Evolutionary conservation across 1,140 invertebrate species (phyloP).

Genomic region (fruit fly (Drosophila melanogaster)): DNA sequence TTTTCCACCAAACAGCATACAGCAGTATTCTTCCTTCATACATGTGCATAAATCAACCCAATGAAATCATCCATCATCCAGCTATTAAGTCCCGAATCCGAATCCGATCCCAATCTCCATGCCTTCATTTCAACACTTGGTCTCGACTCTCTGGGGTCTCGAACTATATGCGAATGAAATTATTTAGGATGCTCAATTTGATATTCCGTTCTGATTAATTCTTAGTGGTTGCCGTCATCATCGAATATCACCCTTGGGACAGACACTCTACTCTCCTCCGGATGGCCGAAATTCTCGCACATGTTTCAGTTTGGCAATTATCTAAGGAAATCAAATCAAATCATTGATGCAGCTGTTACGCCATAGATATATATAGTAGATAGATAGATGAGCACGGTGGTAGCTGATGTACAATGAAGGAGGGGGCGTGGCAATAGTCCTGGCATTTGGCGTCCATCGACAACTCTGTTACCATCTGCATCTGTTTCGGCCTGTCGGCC

Average conservation of each 20-base stretch:
- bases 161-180: slow-evolving; percentile 31
- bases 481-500: slow-evolving; percentile 33
- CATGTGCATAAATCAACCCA: slow-evolving; percentile 1
- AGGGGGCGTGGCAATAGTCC: slow-evolving; percentile 45
- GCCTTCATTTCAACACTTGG: slow-evolving; percentile 42
- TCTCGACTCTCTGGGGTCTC: slow-evolving; percentile 29
- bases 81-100: slow-evolving; percentile 20
- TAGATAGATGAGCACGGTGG: slow-evolving; percentile 8
- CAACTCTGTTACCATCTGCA: slow-evolving; percentile 40
- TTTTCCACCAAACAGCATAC: too few species aligned
- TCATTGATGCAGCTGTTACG: slow-evolving; percentile 58
- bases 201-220: slow-evolving; percentile 51
- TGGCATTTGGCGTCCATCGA: slow-evolving; percentile 9
- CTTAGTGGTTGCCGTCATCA: slow-evolving; percentile 48
- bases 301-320: slow-evolving; percentile 64
- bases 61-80: slow-evolving; percentile 34
- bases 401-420: slow-evolving; percentile 28
- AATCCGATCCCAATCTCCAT: slow-evolving; percentile 5
- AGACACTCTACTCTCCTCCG: neutral
- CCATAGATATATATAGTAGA: slow-evolving; percentile 1
- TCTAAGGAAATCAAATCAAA: slow-evolving; percentile 71
- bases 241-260: slow-evolving; percentile 48
- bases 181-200: slow-evolving; percentile 52
- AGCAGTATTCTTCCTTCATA: neutral
- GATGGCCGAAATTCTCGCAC: slow-evolving; percentile 53